phyloP scores from a whole-genome alignment of 2,113 vertebrate species.

The Lagenorhynchus albirostris region DNA sequence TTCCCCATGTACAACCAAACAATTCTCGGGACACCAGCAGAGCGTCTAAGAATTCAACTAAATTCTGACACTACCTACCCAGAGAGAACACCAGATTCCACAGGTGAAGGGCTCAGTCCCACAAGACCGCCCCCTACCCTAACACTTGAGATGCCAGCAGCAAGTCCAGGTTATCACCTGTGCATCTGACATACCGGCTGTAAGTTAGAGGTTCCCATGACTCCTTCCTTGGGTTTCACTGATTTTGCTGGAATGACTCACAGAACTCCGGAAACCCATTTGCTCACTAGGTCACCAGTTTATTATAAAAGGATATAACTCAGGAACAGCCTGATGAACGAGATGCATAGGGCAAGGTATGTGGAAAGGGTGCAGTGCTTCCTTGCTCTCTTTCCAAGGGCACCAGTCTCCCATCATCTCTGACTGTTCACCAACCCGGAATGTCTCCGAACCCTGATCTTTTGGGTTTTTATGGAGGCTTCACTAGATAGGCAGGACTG shows the following conservation, averaged over 20 bases:
- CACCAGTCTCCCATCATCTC: not conserved
- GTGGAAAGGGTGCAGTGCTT: rapidly evolving
- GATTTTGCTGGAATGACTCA: not conserved
- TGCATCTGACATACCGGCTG: not conserved
- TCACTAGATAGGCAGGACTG: not conserved
- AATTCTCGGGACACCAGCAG: not conserved
- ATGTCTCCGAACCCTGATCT: not conserved
- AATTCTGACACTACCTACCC: not conserved
- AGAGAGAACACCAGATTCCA: not conserved
- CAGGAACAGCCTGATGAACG: not conserved
- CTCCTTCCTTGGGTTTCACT: not conserved
- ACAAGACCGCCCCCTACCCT: not conserved
- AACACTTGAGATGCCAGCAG: not conserved
- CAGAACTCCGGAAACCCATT: not conserved
- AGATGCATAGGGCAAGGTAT: not conserved
- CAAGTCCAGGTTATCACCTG: not conserved
- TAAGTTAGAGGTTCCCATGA: not conserved
- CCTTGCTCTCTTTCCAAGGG: not conserved
- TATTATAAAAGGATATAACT: not conserved
- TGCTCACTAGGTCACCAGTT: not conserved
- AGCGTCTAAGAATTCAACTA: not conserved
- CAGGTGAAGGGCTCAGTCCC: not conserved
- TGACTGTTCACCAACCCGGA: not conserved
- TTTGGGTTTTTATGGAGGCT: not conserved
- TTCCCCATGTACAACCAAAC: not conserved